Base-by-base conservation (phyloP, 1,140 invertebrate genomes). In the Globodera rostochiensis region DNA sequence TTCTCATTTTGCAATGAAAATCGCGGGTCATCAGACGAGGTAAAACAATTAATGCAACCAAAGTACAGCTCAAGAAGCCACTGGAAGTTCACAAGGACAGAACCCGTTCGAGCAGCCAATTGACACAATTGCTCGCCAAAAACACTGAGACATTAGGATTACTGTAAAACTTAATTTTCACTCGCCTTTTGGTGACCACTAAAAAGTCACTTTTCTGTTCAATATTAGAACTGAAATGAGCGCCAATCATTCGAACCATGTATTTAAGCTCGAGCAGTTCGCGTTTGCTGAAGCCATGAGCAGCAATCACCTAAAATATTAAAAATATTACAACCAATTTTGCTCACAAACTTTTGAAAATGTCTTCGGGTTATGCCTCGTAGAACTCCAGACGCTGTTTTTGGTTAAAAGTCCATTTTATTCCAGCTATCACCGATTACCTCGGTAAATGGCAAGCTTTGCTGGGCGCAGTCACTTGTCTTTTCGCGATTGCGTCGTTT, bases 1-100 rank as follows among this genome's bases (percentile, higher is more conserved):
- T 49, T 81, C 45, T 78, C 76, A 19, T 67, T 25, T 36, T 74
- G 25, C 8, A 79, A 36, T 6, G 25, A 73, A 82, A 79, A 69
- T 45, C 79, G 64, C 36, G 82, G 80, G 74, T 84, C 15, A 70
- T 76, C 60, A 53, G 53, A 19, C 4, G 76, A 49, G 2, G 64
- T 36, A 36, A 78, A 21, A 78, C 66, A 66, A 78, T 7, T 78
- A 45, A 73, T 81, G 60, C 74, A 84, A 1, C 96, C 96, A 80
- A 97, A 93, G 83, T 97, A 92, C 64, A 98, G 92, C 90, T 98
- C 96, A 77, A 94, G 95, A 69, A 98, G 91, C 96, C 96, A 98
- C 82, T 94, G 93, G 8, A 94, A 93, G 90, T 96, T 98, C 0
- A 98, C 95, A 4, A 95, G 93, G 36, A 64, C 53, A 19, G 49